A percentile compares a stretch with the other conserved stretches of the same genome.
These are phyloP conservation scores for Sitta carolinensis DNA, from an alignment of 2,797 vertebrate genomes.

Conservation along the genomic window DNA sequence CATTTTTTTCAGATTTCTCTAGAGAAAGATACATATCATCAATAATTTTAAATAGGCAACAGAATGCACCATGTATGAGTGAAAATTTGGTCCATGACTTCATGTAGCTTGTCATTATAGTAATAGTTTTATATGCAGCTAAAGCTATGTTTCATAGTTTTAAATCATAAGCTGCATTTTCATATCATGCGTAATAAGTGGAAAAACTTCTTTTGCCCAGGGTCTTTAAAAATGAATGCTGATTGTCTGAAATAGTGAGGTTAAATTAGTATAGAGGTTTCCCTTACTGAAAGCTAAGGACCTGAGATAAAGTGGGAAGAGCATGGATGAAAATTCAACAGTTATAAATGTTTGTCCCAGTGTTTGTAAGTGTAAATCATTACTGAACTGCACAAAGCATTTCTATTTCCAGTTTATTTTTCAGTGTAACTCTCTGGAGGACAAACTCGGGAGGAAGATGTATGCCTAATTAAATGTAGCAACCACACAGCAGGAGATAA, in stretches of 20 bases:
- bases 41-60: not conserved
- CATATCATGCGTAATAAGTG: not conserved
- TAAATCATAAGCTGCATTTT: not conserved
- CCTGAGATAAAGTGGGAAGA: not conserved
- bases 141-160: not conserved
- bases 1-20: constrained; percentile 60
- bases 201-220: not conserved
- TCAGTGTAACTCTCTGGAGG: not conserved
- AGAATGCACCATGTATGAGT: not conserved
- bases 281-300: not conserved
- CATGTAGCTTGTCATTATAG: not conserved
- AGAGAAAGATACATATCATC: constrained; percentile 22
- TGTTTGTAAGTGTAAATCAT: not conserved
- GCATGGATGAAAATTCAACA: not conserved
- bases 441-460: not conserved
- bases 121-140: not conserved
- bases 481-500: not conserved
- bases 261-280: not conserved
- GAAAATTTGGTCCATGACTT: not conserved
- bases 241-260: not conserved
- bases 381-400: not conserved
- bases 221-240: not conserved
- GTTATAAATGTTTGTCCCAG: not conserved
- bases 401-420: not conserved
- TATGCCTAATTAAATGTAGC: not conserved